Percentiles rank a stretch among this genome's conserved stretches.
These are phyloP conservation scores for Mus minutoides DNA, from an alignment of 2,797 vertebrate genomes.

Conservation along the genomic window DNA sequence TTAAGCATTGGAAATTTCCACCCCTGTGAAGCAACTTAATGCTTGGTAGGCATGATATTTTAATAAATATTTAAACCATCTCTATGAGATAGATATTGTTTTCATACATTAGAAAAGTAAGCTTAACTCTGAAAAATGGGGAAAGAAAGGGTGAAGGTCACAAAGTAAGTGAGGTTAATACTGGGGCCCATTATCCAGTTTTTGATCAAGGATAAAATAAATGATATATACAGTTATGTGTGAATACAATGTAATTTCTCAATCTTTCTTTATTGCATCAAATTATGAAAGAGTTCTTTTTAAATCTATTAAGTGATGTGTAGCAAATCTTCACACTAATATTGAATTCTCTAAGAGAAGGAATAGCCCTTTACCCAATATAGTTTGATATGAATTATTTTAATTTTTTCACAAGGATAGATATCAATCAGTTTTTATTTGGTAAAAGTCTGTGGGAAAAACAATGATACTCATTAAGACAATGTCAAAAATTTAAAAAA, in stretches of 20 bases:
- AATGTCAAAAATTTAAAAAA: conserved; percentile 12
- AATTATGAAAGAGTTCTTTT: background rate
- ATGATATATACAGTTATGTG: background rate
- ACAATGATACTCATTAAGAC: background rate
- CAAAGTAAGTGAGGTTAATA: background rate
- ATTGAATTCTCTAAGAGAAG: background rate
- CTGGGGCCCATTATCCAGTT: background rate
- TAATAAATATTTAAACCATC: background rate
- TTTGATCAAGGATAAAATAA: background rate
- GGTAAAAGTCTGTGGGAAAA: conserved; percentile 1
- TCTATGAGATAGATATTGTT: background rate
- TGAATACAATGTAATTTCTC: conserved; percentile 7
- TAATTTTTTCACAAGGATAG: conserved; percentile 19
- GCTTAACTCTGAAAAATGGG: conserved; percentile 19
- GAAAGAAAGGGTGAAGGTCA: background rate
- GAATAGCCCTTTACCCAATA: background rate
- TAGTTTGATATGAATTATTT: conserved; percentile 13
- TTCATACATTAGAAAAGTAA: conserved; percentile 21
- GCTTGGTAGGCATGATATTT: background rate
- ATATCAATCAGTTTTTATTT: conserved; percentile 34
- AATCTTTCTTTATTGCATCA: conserved; percentile 24
- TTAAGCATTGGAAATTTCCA: background rate
- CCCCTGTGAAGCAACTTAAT: background rate
- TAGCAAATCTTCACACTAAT: conserved; percentile 28
- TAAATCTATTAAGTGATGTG: background rate